phyloP scores from a whole-genome alignment of 2,797 vertebrate genomes.

The Zonotrichia albicollis region DNA sequence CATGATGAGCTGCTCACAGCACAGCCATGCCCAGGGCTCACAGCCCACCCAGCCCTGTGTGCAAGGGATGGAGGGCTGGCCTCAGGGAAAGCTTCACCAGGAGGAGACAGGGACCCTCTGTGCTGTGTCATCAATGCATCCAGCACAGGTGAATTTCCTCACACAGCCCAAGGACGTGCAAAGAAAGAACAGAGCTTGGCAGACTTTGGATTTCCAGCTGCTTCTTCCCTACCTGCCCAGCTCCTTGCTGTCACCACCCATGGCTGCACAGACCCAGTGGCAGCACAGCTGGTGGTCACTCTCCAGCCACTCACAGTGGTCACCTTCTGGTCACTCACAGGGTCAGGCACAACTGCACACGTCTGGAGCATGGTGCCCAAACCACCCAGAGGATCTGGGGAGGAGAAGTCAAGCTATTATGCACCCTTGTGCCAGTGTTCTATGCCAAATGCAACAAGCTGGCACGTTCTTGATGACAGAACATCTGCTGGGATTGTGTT shows the following conservation, averaged over 20 bases:
- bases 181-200: background rate
- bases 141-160: background rate
- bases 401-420: background rate
- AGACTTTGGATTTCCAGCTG: background rate
- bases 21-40: background rate
- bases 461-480: background rate
- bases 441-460: background rate
- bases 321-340: accelerated
- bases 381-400: background rate
- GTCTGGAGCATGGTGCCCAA: background rate
- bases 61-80: background rate
- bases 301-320: accelerated
- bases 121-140: accelerated
- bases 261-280: background rate
- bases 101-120: background rate
- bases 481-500: background rate
- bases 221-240: background rate
- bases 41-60: accelerated
- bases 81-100: background rate
- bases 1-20: background rate
- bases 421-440: accelerated
- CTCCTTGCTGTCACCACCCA: accelerated
- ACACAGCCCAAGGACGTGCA: background rate
- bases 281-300: background rate
- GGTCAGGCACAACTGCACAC: accelerated